A percentile compares a stretch with the other conserved stretches of the same genome.
These are phyloP conservation scores for Globia sparganii DNA, from an alignment of 2,888 invertebrate genomes.

Conservation along the genomic window DNA sequence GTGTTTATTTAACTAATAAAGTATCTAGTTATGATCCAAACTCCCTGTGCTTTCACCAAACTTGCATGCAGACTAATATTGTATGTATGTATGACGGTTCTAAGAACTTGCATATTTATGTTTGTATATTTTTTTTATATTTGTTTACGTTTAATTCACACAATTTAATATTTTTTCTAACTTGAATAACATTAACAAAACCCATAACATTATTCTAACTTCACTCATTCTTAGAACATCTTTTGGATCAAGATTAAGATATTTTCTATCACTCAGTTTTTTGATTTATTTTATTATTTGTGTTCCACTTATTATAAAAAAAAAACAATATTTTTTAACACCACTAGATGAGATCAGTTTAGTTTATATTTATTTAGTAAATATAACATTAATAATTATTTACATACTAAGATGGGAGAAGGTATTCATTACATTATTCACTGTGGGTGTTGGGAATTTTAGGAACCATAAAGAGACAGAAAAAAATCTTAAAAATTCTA, in stretches of 20 bases:
- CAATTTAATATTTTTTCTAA: slow-evolving; percentile 8
- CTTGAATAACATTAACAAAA: slow-evolving; percentile 4
- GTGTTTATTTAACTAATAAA: slow-evolving; percentile 28
- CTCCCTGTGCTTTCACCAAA: slow-evolving; percentile 48
- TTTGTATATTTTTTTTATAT: slow-evolving; percentile 28
- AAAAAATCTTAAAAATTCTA: not conserved
- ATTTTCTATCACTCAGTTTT: not conserved
- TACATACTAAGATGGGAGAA: not conserved
- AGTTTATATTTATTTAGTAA: not conserved
- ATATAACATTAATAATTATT: not conserved
- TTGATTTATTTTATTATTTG: not conserved
- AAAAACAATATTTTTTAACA: not conserved
- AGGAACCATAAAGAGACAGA: not conserved
- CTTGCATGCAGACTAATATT: slow-evolving; percentile 50
- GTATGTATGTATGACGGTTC: slow-evolving; percentile 9
- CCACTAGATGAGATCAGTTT: not conserved
- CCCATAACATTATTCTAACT: slow-evolving; percentile 18
- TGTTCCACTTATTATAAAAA: not conserved
- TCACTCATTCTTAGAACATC: not conserved
- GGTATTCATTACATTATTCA: not conserved
- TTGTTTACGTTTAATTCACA: slow-evolving; percentile 27
- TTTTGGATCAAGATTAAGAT: not conserved
- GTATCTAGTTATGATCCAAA: slow-evolving; percentile 59
- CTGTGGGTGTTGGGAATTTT: not conserved
- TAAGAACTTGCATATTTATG: slow-evolving; percentile 13